These are phyloP conservation scores for Engystomops pustulosus DNA, from an alignment of 2,113 vertebrate genomes.

Conservation along the genomic window DNA sequence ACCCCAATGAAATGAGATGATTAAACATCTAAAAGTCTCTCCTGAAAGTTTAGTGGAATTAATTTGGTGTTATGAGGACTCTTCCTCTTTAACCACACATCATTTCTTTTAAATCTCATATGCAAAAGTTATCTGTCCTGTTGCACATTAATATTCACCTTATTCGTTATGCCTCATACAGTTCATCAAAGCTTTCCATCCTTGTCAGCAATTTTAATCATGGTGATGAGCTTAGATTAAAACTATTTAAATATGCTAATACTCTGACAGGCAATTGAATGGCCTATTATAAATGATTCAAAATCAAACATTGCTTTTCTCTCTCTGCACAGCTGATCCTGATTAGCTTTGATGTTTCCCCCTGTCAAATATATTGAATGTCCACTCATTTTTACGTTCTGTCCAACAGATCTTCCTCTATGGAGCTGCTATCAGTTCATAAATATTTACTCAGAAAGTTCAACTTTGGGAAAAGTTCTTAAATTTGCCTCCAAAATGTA, in stretches of 20 bases:
- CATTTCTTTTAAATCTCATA: constrained; percentile 13
- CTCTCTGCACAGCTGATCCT: constrained; percentile 26
- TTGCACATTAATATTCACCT: constrained; percentile 10
- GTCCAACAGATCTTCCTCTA: constrained; percentile 29
- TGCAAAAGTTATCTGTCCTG: constrained; percentile 46
- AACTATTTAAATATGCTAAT: constrained; percentile 70
- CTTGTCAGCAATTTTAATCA: constrained; percentile 68
- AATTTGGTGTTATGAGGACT: background rate
- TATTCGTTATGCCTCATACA: constrained; percentile 39
- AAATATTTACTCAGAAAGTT: background rate
- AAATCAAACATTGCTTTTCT: constrained; percentile 56
- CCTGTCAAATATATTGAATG: constrained; percentile 55
- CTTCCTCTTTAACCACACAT: constrained; percentile 38
- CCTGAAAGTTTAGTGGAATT: background rate
- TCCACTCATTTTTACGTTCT: constrained; percentile 53
- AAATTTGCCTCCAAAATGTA: no score
- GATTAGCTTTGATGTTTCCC: constrained; percentile 60
- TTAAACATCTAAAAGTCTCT: background rate
- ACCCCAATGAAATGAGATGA: background rate
- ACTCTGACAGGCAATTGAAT: constrained; percentile 60
- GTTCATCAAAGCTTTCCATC: constrained; percentile 56
- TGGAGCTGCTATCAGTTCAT: constrained; percentile 44
- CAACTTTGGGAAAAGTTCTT: background rate
- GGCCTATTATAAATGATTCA: constrained; percentile 63
- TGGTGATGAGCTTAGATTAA: constrained; percentile 65